Conservation (phyloP, 2,888 invertebrate genomes). For the Muscina levida region DNA sequence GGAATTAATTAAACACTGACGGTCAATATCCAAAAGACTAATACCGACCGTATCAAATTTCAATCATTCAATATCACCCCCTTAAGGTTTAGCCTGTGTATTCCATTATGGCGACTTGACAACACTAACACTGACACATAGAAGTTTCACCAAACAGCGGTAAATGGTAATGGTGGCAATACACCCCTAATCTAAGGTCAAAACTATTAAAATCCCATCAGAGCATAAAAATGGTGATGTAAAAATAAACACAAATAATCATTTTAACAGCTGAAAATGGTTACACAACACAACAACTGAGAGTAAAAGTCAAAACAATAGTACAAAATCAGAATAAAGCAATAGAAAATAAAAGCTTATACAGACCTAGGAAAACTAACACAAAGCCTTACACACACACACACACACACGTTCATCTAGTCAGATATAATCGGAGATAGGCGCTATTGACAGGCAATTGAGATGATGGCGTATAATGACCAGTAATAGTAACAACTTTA, state of each 20-base stretch:
- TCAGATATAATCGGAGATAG: not conserved
- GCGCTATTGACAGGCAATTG: not conserved
- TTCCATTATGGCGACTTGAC: not conserved
- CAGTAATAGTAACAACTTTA: constrained; percentile 35
- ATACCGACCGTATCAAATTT: constrained; percentile 40
- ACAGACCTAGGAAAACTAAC: too few species aligned
- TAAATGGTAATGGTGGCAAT: constrained; percentile 57
- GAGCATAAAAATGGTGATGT: constrained; percentile 45
- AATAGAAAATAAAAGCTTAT: constrained; percentile 1
- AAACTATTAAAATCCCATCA: constrained; percentile 62
- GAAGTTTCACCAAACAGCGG: constrained; percentile 44
- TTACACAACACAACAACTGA: constrained; percentile 5
- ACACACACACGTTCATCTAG: not conserved
- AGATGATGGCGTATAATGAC: constrained; percentile 36
- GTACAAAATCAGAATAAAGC: not conserved
- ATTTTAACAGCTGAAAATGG: constrained; percentile 43
- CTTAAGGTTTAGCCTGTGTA: constrained; percentile 7
- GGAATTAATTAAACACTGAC: not conserved
- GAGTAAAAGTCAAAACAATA: constrained; percentile 36
- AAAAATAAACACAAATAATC: constrained; percentile 52
- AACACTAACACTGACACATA: constrained; percentile 2
- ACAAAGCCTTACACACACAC: not conserved
- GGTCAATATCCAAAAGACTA: not conserved
- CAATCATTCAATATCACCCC: constrained; percentile 23
- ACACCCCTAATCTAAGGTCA: constrained; percentile 56